phyloP scores from a whole-genome alignment of 2,888 invertebrate species.

The Entomobrya multifasciata region DNA sequence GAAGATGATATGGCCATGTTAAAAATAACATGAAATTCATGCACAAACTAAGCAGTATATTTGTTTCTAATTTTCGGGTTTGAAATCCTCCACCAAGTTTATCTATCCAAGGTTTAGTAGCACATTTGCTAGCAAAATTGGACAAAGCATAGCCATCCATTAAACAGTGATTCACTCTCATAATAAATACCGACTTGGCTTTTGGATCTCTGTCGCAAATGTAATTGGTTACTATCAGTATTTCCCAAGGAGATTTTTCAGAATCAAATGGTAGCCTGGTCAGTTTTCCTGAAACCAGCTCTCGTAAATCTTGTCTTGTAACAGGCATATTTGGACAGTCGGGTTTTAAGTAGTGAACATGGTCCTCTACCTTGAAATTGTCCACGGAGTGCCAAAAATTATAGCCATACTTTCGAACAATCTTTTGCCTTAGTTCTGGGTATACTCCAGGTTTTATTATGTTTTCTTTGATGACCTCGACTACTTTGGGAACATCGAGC shows the following conservation, averaged over 20 bases:
- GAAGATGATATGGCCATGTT: not conserved
- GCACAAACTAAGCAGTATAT: not conserved
- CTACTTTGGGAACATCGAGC: too few relatives aligned
- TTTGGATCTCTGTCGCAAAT: not conserved
- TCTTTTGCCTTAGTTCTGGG: slow-evolving; percentile 30
- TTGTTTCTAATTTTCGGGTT: not conserved
- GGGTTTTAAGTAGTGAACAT: too few relatives aligned
- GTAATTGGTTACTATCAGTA: slow-evolving; percentile 2
- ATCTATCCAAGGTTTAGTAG: not conserved
- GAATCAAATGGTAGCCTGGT: not conserved
- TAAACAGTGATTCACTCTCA: slow-evolving; percentile 24
- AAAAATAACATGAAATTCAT: not conserved
- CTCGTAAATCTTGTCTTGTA: not conserved
- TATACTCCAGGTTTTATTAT: not conserved
- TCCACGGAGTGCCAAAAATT: slow-evolving; percentile 35
- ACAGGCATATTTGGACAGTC: not conserved
- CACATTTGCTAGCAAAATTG: not conserved
- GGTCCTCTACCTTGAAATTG: slow-evolving; percentile 33
- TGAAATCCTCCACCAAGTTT: not conserved
- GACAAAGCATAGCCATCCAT: slow-evolving; percentile 16
- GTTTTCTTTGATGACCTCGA: not conserved
- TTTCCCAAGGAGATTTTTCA: slow-evolving; percentile 5
- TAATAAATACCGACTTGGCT: not conserved
- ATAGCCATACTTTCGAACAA: slow-evolving; percentile 27
- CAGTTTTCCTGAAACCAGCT: not conserved